These are phyloP conservation scores for Strix uralensis DNA, from an alignment of 2,113 vertebrate species.

Conservation along the genomic window DNA sequence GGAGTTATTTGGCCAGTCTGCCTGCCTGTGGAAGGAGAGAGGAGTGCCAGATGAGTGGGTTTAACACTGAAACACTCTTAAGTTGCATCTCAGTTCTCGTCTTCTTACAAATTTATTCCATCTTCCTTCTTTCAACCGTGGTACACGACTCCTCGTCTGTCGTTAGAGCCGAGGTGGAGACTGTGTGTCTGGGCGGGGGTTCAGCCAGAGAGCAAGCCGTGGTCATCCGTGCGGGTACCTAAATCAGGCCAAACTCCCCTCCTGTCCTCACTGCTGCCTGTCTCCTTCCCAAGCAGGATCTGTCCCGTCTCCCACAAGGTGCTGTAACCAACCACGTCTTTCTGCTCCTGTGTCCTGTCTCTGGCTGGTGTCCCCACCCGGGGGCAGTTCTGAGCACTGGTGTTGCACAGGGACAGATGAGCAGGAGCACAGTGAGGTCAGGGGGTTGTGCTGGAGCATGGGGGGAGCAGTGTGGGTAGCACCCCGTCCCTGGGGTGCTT, in stretches of 20 bases:
- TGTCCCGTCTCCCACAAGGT: neutral
- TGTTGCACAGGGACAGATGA: neutral
- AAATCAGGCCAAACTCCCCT: neutral
- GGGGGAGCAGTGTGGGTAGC: neutral
- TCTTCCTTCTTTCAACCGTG: neutral
- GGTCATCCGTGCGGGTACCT: neutral
- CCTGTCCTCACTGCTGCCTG: neutral
- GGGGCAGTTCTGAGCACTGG: neutral
- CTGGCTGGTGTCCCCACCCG: neutral
- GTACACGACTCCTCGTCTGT: neutral
- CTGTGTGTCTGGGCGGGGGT: neutral
- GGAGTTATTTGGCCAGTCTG: neutral
- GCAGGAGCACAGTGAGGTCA: neutral
- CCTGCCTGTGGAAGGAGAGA: fast-evolving
- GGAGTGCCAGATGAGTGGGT: neutral
- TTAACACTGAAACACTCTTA: neutral
- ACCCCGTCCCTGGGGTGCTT: neutral
- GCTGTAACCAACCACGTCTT: neutral
- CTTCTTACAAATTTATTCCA: neutral
- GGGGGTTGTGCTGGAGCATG: fast-evolving
- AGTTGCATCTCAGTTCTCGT: neutral
- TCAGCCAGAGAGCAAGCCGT: neutral
- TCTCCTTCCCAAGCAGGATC: neutral
- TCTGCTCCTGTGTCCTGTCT: neutral
- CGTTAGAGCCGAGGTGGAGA: neutral